These are phyloP conservation scores for Lithosia quadra DNA, from an alignment of 2,888 invertebrate genomes.

Conservation along the genomic window DNA sequence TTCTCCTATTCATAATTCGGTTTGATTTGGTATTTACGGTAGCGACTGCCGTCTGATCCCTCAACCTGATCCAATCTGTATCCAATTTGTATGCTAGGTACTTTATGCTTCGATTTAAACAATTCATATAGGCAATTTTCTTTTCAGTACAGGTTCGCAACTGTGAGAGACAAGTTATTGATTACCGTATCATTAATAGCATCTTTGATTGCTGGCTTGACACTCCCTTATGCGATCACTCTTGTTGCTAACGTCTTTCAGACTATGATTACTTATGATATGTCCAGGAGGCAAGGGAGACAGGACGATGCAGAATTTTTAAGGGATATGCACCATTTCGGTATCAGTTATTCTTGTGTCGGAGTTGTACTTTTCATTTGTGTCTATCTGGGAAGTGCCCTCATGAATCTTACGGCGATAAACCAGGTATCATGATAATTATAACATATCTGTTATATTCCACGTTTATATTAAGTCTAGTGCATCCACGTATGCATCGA, in stretches of 20 bases:
- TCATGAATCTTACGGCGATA: slow-evolving; percentile 89
- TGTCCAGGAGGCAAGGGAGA: slow-evolving; percentile 48
- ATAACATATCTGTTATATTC: too few species aligned
- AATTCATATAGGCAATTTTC: slow-evolving; percentile 24
- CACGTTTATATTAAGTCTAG: not conserved
- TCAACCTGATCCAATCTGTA: too few species aligned
- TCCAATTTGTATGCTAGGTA: not conserved
- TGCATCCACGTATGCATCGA: not conserved
- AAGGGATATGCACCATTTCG: slow-evolving; percentile 83
- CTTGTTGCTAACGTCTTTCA: slow-evolving; percentile 80
- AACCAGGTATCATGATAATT: slow-evolving; percentile 82
- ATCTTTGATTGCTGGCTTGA: slow-evolving; percentile 57
- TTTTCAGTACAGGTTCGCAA: slow-evolving; percentile 89
- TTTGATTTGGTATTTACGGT: too few species aligned
- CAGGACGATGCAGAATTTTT: slow-evolving; percentile 73
- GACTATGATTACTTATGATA: slow-evolving; percentile 85
- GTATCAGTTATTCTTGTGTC: slow-evolving; percentile 86
- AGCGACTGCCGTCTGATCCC: too few species aligned
- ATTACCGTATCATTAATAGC: slow-evolving; percentile 84
- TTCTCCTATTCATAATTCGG: too few species aligned
- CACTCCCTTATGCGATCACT: slow-evolving; percentile 61
- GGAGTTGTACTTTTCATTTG: slow-evolving; percentile 87
- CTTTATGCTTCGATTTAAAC: slow-evolving; percentile 9
- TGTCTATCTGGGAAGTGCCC: slow-evolving; percentile 87
- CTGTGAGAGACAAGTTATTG: slow-evolving; percentile 82